A percentile compares a stretch with the other conserved stretches of the same genome.
Conservation (phyloP, 1,140 invertebrate species). For the Halyomorpha halys region DNA sequence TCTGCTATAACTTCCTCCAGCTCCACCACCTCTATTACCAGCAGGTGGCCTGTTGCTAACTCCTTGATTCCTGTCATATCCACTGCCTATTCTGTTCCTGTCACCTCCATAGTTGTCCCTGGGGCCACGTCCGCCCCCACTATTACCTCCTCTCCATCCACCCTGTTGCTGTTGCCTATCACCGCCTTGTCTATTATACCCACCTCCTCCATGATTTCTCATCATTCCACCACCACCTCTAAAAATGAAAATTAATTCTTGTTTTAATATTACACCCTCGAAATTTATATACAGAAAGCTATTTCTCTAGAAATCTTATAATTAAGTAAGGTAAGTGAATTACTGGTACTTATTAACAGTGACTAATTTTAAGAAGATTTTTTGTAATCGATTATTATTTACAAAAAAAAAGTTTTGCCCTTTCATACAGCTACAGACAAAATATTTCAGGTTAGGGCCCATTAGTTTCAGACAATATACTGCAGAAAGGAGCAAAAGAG, state of each 20-base stretch:
- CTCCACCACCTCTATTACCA: not conserved
- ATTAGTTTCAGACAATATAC: too few species aligned
- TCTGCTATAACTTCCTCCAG: conserved; percentile 3
- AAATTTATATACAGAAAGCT: too few species aligned
- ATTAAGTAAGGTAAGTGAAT: too few species aligned
- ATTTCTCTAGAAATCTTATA: too few species aligned
- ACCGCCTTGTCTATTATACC: conserved; percentile 10
- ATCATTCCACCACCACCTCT: conserved; percentile 13
- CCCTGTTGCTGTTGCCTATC: conserved; percentile 20
- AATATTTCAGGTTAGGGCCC: too few species aligned
- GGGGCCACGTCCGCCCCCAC: conserved; percentile 12
- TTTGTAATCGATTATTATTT: too few species aligned
- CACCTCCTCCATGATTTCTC: conserved; percentile 11
- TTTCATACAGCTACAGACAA: too few species aligned
- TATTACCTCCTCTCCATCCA: conserved; percentile 20
- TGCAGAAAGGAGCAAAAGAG: too few species aligned
- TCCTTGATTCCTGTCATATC: conserved; percentile 6
- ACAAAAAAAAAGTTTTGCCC: too few species aligned
- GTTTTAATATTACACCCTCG: too few species aligned
- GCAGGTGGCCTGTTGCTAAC: not conserved
- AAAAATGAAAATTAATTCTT: not conserved
- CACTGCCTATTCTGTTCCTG: conserved; percentile 14
- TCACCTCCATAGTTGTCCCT: not conserved
- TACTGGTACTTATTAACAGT: too few species aligned
- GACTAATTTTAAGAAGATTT: too few species aligned